A percentile compares a stretch with the other conserved stretches of the same genome.
These are phyloP conservation scores for Baccha elongata DNA, from an alignment of 2,888 invertebrate species.

Conservation along the genomic window DNA sequence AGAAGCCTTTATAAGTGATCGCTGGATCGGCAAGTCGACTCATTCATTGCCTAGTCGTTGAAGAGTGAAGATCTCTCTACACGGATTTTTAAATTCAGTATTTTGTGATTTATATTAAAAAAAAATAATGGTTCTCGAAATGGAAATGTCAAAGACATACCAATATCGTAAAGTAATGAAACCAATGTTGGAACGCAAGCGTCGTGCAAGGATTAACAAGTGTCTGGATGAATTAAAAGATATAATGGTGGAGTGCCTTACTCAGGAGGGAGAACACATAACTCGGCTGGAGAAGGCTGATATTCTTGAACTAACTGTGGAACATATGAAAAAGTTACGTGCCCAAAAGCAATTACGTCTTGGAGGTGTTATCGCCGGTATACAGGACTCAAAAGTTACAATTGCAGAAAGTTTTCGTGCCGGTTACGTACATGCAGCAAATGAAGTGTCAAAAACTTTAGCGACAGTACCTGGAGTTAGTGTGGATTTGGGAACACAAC, in stretches of 20 bases:
- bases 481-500: slow-evolving; percentile 92
- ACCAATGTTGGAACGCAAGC: slow-evolving; percentile 94
- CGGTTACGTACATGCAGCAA: slow-evolving; percentile 94
- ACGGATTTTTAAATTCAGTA: slow-evolving; percentile 9
- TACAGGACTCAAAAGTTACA: slow-evolving; percentile 79
- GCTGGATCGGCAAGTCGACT: slow-evolving; percentile 77
- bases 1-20: slow-evolving; percentile 81
- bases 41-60: slow-evolving; percentile 80
- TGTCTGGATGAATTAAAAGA: slow-evolving; percentile 95
- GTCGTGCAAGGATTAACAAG: slow-evolving; percentile 94
- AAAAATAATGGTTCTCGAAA: slow-evolving; percentile 80
- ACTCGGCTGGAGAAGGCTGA: slow-evolving; percentile 95
- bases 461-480: slow-evolving; percentile 94
- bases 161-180: slow-evolving; percentile 98
- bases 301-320: slow-evolving; percentile 93
- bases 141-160: slow-evolving; percentile 91
- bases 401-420: slow-evolving; percentile 91
- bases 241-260: slow-evolving; percentile 88
- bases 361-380: slow-evolving; percentile 60
- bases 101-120: slow-evolving; percentile 38
- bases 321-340: slow-evolving; percentile 91
- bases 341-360: slow-evolving; percentile 88
- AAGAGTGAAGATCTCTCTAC: slow-evolving; percentile 73
- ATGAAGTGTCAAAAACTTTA: slow-evolving; percentile 93
- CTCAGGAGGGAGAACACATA: slow-evolving; percentile 94